Conservation (phyloP, 2,113 vertebrate species). For the Megaleporinus macrocephalus region DNA sequence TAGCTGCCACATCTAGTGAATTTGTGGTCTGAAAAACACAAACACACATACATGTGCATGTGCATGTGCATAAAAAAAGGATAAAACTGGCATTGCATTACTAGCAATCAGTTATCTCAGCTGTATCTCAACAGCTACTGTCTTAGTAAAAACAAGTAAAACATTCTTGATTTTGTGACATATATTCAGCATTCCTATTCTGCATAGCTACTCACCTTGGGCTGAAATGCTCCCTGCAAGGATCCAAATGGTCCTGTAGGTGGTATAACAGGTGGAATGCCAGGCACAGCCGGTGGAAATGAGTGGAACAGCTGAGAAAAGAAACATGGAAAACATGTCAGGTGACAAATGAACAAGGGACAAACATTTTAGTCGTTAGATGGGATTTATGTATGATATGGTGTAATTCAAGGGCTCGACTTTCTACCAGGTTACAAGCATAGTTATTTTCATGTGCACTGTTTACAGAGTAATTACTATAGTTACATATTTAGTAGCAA, state of each 20-base stretch:
- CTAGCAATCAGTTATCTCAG: background rate
- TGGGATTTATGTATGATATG: no score
- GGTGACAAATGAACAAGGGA: no score
- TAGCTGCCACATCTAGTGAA: slow-evolving; percentile 91
- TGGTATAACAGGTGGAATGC: slow-evolving; percentile 88
- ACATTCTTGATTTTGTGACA: background rate
- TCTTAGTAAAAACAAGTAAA: background rate
- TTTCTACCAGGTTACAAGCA: no score
- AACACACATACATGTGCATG: slow-evolving; percentile 34
- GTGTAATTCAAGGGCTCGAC: no score
- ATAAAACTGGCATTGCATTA: background rate
- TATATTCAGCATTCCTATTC: slow-evolving; percentile 81
- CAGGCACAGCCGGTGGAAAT: slow-evolving; percentile 84
- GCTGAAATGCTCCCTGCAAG: slow-evolving; percentile 92
- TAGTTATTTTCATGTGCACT: no score
- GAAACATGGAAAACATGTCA: slow-evolving; percentile 58
- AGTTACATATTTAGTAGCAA: no score
- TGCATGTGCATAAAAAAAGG: background rate
- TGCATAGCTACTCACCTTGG: slow-evolving; percentile 94
- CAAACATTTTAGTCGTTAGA: no score
- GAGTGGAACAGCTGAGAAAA: slow-evolving; percentile 92
- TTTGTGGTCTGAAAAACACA: slow-evolving; percentile 88
- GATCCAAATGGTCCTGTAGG: slow-evolving; percentile 89
- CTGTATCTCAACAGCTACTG: background rate
- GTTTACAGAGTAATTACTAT: no score